Conservation (phyloP, 2,113 vertebrate genomes). For the Erythrocercus mccallii region DNA sequence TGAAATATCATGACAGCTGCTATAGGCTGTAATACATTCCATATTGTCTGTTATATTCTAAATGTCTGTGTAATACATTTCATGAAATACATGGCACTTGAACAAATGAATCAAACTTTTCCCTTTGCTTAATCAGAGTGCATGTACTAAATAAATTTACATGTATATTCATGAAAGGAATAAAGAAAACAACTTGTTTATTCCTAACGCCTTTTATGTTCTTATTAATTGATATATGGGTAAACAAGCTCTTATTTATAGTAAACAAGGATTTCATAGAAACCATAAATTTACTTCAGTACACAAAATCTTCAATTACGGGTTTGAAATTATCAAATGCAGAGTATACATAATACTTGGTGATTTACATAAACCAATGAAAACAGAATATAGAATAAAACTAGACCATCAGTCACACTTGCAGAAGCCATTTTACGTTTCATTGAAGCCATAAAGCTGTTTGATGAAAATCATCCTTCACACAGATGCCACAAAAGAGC, state of each 20-base stretch:
- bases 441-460: background rate
- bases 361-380: conserved; percentile 22
- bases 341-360: background rate
- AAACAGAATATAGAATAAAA: conserved; percentile 21
- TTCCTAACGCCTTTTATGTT: conserved; percentile 13
- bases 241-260: conserved; percentile 20
- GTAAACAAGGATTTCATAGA: conserved; percentile 13
- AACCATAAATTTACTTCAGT: background rate
- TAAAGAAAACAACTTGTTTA: background rate
- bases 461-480: conserved; percentile 43
- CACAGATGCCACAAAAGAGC: background rate
- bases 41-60: conserved; percentile 55
- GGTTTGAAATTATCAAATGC: background rate
- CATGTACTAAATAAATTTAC: background rate
- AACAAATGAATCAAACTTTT: background rate
- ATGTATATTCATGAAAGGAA: background rate
- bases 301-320: background rate
- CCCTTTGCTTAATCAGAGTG: background rate
- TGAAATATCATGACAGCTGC: conserved; percentile 68
- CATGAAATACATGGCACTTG: conserved; percentile 13
- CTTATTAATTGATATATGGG: background rate
- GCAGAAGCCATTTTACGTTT: conserved; percentile 18
- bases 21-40: conserved; percentile 58
- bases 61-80: conserved; percentile 51
- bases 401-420: conserved; percentile 1